A percentile compares a stretch with the other conserved stretches of the same genome.
These are phyloP conservation scores for Heliconius aoede DNA, from an alignment of 2,888 invertebrate species.

Conservation along the genomic window DNA sequence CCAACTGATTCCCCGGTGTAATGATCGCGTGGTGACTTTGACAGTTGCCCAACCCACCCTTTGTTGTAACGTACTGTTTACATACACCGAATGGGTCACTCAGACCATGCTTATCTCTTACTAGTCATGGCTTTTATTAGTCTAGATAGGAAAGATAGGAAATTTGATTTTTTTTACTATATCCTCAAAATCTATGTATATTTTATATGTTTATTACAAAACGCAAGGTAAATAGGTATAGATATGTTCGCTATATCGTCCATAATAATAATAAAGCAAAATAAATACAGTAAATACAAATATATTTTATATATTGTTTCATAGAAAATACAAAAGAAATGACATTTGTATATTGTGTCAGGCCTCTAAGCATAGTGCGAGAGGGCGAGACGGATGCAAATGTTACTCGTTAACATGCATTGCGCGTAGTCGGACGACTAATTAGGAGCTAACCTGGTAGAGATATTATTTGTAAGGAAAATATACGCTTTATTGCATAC, in stretches of 20 bases:
- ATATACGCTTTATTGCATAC: slow-evolving; percentile 32
- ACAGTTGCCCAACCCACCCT: slow-evolving; percentile 66
- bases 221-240: too few relatives aligned
- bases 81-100: slow-evolving; percentile 41
- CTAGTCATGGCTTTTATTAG: too few relatives aligned
- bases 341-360: slow-evolving; percentile 31
- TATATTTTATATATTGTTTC: background rate
- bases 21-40: slow-evolving; percentile 82
- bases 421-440: slow-evolving; percentile 78
- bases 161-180: too few relatives aligned
- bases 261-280: too few relatives aligned
- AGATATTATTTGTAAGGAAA: slow-evolving; percentile 60
- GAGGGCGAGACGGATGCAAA: slow-evolving; percentile 70
- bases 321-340: background rate
- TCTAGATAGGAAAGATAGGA: too few relatives aligned
- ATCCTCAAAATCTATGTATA: too few relatives aligned
- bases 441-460: slow-evolving; percentile 76
- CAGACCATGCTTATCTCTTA: too few relatives aligned
- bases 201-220: too few relatives aligned
- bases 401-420: slow-evolving; percentile 82
- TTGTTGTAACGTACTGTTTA: slow-evolving; percentile 51
- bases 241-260: background rate
- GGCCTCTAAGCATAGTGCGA: slow-evolving; percentile 39
- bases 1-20: slow-evolving; percentile 81
- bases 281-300: too few relatives aligned